Conservation (phyloP, 2,888 invertebrate species). For the Stenotaenia linearis region DNA sequence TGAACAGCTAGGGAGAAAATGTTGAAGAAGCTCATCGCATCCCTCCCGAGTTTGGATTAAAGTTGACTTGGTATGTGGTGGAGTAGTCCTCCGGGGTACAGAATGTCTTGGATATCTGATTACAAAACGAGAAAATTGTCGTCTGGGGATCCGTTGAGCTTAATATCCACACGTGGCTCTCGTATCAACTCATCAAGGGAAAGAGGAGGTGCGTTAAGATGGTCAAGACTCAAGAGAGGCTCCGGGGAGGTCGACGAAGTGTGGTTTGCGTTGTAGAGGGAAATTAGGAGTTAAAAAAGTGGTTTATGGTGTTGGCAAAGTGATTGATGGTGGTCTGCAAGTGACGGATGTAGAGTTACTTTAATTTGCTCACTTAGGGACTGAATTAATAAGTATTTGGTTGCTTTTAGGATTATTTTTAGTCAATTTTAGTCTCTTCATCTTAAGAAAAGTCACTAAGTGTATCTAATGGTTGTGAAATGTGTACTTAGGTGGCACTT, state of each 20-base stretch:
- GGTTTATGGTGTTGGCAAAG: not conserved
- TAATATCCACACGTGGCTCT: not conserved
- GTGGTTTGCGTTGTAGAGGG: not conserved
- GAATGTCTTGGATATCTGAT: conserved; percentile 4
- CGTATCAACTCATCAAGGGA: conserved; percentile 4
- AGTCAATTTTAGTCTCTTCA: too few species aligned
- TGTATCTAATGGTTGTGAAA: too few species aligned
- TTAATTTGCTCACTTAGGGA: too few species aligned
- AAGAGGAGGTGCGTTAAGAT: not conserved
- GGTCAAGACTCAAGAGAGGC: not conserved
- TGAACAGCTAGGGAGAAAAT: conserved; percentile 4
- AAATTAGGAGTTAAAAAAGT: not conserved
- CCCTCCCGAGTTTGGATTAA: not conserved
- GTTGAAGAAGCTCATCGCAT: not conserved
- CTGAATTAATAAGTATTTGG: too few species aligned
- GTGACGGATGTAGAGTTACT: not conserved
- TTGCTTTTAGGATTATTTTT: too few species aligned
- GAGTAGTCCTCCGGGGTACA: not conserved
- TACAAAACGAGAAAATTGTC: conserved; percentile 4
- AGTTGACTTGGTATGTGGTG: not conserved
- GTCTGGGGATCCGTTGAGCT: conserved; percentile 5
- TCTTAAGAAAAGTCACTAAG: too few species aligned
- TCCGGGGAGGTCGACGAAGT: not conserved
- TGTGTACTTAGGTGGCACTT: too few species aligned
- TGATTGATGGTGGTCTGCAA: not conserved